Base-by-base conservation (phyloP, 2,888 invertebrate genomes). In the Heliconius ethilla region DNA sequence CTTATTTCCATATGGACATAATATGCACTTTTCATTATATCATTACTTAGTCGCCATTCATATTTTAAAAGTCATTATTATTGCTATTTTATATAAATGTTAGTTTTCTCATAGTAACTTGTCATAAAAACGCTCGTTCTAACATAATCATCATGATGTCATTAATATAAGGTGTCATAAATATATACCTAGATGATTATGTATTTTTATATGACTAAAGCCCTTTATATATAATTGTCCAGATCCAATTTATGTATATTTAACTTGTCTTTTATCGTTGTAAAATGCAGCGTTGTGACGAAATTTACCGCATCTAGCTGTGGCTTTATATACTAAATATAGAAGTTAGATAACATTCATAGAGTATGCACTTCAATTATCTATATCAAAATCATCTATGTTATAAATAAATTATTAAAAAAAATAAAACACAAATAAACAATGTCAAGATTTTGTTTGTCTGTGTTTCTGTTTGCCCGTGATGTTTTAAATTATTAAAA, bases 231-330 rank as follows among this genome's bases (percentile, higher is more conserved):
- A 27, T 69, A 25, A 0, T 40, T n/a, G 69, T 69, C 45, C 40
- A 69, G 25, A 45, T 69, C 3, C 7, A 63, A 63, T 27, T 63
- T 15, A 0, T 45, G 6, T 37, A 25, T 67, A 45, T 45, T 69
- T 69, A 13, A 25, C 10, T 45, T 25, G 15, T 25, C 25, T 69
- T 69, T 69, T 69, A 69, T 69, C 69, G 13, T 6, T 45, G 40
- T 25, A 69, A 45, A 69, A 25, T 69, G 69, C 69, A 45, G 25
- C 25, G 37, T 18, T 45, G 9, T 45, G 69, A 45, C 69, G 69
- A 40, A 69, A 45, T 40, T 40, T 69, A 25, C 69, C 40, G 40
- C 40, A 69, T 69, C n/a, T n/a, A 67, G 25, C 40, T 67, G 2
- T 67, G n/a, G 25, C 7, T 69, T 45, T 15, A 25, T 27, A 69